Evolutionary conservation across 2,888 invertebrate species (phyloP).

Genomic region (Ophion ellenae): DNA sequence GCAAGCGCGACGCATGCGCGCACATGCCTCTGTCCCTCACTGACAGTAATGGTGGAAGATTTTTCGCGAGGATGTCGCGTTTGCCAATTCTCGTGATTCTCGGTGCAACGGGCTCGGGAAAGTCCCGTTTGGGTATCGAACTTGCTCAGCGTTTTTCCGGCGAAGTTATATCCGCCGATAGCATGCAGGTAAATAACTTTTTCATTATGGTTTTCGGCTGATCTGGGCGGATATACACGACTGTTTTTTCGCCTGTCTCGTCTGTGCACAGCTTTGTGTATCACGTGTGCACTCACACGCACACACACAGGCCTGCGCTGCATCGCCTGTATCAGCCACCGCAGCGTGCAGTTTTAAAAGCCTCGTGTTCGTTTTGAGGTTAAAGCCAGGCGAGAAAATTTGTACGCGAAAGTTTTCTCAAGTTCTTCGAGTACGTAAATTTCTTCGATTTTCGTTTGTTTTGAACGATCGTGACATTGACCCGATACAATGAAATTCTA

Average conservation of each 20-base stretch:
- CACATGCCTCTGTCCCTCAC: background rate
- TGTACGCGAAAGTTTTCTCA: background rate
- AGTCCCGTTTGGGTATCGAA: slow-evolving; percentile 97
- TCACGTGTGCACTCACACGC: background rate
- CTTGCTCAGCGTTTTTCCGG: slow-evolving; percentile 93
- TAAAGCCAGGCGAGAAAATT: slow-evolving; percentile 31
- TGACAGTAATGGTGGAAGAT: slow-evolving; percentile 64
- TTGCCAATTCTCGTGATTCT: slow-evolving; percentile 94
- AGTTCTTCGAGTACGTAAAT: background rate
- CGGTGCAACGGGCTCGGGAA: slow-evolving; percentile 98
- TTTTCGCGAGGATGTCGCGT: slow-evolving; percentile 81
- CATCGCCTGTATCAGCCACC: background rate
- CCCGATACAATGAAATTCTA: no score
- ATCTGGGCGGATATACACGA: no score
- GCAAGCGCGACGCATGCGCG: slow-evolving; percentile 65
- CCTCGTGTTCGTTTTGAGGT: slow-evolving; percentile 65
- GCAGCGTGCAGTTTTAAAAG: slow-evolving; percentile 13
- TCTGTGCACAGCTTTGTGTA: background rate
- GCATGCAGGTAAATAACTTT: slow-evolving; percentile 94
- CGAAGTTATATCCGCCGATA: slow-evolving; percentile 99
- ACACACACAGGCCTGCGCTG: background rate
- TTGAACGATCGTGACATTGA: background rate
- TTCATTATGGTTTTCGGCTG: background rate
- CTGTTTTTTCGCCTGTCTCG: background rate
- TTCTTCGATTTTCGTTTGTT: background rate